Evolutionary conservation across 2,113 vertebrate species (phyloP).

Genomic region (Labeo rohita): DNA sequence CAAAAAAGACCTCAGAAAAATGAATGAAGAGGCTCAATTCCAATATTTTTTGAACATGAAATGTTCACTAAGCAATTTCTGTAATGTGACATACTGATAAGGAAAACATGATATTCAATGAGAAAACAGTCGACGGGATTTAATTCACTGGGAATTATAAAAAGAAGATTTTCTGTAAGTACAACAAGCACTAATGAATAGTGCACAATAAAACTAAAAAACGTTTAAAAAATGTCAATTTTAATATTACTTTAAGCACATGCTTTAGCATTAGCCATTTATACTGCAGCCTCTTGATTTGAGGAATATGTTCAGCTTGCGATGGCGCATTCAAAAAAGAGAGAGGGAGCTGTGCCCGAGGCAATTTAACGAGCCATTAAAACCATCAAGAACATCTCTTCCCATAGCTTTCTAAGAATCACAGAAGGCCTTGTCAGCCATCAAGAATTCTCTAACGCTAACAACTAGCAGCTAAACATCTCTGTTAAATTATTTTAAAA

Average conservation of each 20-base stretch:
- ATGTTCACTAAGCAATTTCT: neutral
- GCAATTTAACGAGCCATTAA: constrained; percentile 15
- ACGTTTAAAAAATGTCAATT: neutral
- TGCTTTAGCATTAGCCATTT: neutral
- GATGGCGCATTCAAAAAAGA: neutral
- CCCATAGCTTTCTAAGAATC: constrained; percentile 2
- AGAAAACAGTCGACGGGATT: neutral
- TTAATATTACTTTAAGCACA: neutral
- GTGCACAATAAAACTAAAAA: neutral
- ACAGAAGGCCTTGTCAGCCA: constrained; percentile 26
- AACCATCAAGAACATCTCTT: constrained; percentile 23
- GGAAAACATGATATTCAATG: neutral
- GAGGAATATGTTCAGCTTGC: neutral
- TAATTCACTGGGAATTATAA: neutral
- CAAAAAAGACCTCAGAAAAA: neutral
- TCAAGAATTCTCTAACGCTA: neutral
- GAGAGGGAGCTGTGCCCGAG: neutral
- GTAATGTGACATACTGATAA: neutral
- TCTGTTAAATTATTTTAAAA: neutral
- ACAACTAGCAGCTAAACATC: constrained; percentile 15
- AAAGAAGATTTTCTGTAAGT: neutral
- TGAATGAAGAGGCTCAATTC: neutral
- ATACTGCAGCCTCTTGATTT: neutral
- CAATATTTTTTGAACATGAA: too few species aligned
- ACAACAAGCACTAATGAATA: neutral